A percentile compares a stretch with the other conserved stretches of the same genome.
phyloP scores from a whole-genome alignment of 2,113 vertebrate genomes.

The Xiphophorus hellerii region DNA sequence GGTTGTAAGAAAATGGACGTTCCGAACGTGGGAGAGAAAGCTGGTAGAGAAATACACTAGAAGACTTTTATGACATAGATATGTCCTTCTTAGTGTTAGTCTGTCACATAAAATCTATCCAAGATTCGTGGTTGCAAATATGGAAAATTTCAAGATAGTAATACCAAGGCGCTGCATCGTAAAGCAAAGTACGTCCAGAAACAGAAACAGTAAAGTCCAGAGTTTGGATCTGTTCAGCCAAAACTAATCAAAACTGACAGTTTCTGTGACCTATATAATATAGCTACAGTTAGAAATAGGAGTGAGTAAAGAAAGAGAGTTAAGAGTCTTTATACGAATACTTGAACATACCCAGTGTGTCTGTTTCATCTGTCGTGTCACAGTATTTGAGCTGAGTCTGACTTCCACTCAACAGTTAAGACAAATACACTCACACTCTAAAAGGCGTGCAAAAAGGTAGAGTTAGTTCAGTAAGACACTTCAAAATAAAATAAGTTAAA shows the following conservation, averaged over 20 bases:
- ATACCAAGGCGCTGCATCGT: not conserved
- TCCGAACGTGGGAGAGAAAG: no score
- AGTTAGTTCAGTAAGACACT: conserved; percentile 25
- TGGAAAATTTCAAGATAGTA: not conserved
- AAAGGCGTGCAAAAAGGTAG: not conserved
- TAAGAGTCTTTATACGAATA: conserved; percentile 34
- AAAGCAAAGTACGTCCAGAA: not conserved
- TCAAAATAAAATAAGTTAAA: conserved; percentile 1
- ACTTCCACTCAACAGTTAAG: conserved; percentile 14
- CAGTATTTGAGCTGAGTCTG: conserved; percentile 52
- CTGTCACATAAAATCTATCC: no score
- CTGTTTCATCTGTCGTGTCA: conserved; percentile 38
- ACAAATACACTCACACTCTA: not conserved
- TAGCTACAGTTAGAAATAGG: not conserved
- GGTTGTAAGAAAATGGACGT: not conserved
- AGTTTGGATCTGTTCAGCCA: not conserved
- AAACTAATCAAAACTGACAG: not conserved
- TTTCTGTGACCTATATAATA: not conserved
- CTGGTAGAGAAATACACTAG: no score
- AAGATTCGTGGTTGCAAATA: not conserved
- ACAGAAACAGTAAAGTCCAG: conserved; percentile 9
- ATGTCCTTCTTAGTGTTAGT: no score
- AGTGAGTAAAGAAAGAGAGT: not conserved
- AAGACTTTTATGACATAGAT: no score
- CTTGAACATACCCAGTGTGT: conserved; percentile 25